Base-by-base conservation (phyloP, 37 sponge, comb jelly and placozoan species). In the Amphimedon queenslandica region DNA sequence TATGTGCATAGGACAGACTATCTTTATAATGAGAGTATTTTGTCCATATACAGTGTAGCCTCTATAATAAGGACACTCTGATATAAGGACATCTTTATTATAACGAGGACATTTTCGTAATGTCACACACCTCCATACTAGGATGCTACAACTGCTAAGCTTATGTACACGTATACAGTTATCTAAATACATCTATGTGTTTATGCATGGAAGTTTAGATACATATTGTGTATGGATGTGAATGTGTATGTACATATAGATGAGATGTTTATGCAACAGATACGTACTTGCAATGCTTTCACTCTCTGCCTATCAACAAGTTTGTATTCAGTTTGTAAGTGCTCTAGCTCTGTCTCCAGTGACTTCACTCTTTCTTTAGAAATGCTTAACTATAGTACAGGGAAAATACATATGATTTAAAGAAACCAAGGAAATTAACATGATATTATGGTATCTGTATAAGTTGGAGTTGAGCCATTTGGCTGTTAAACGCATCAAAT, bases 301-400 rank as follows among this genome's bases (percentile, higher is more conserved):
- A 77, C 72, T 64, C 84, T 84, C 6, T 72, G 64, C 36, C 72
- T 84, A 38, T 84, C 84, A 23, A 84, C 84, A 3, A 84, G 72
- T 67, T 72, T 84, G 37, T 72, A 77, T 36, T 84, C 84, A 31
- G 77, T 84, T 40, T 77, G 66, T 40, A 56, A 53, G 32, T 77
- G 71, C 34, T 77, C 78, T 42, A 84, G 42, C 41, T 77, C 57
- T 0, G 58, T 38, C 36, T 66, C 64, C 47, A 84, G 60, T 47
- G 67, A 33, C 40, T 51, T 29, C 1, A 84, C 23, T 23, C 71
- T 55, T 18, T 20, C 67, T 3, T 72, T 77, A 4, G 63, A 23
- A 2, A 5, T 30, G n/a, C n/a, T n/a, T n/a, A n/a, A n/a, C n/a
- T n/a, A n/a, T n/a, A n/a, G n/a, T n/a, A n/a, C n/a, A n/a, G n/a